phyloP scores from a whole-genome alignment of 2,888 invertebrate species.

The Andrena bicolor region DNA sequence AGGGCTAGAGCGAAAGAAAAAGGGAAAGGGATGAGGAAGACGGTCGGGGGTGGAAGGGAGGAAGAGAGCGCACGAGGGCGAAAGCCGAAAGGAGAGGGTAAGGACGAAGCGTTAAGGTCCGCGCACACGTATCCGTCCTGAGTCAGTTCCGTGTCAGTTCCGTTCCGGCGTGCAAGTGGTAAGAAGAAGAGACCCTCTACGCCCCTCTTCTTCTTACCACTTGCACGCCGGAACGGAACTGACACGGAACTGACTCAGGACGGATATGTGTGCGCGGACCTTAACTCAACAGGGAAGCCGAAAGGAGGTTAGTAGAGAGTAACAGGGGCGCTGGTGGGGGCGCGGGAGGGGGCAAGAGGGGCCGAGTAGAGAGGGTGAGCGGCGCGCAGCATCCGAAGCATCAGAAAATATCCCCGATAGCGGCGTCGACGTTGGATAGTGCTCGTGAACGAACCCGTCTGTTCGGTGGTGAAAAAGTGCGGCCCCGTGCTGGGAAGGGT shows the following conservation, averaged over 20 bases:
- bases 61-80: background rate
- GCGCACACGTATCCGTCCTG: no score
- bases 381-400: slow-evolving; percentile 51
- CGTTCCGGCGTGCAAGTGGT: no score
- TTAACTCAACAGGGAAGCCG: slow-evolving; percentile 6
- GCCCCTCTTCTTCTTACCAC: no score
- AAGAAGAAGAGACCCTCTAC: no score
- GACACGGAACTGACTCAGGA: no score
- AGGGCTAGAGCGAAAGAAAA: background rate
- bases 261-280: no score
- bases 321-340: background rate
- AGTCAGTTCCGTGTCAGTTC: no score
- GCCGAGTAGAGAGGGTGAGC: slow-evolving; percentile 36
- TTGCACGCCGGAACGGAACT: no score
- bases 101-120: slow-evolving; percentile 9
- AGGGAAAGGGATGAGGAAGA: background rate
- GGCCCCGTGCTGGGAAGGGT: slow-evolving; percentile 6
- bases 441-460: slow-evolving; percentile 38
- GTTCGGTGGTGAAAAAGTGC: slow-evolving; percentile 37
- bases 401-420: slow-evolving; percentile 33
- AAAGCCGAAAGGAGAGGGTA: background rate
- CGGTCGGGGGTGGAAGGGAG: background rate
- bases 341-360: slow-evolving; percentile 13
- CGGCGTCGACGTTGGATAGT: slow-evolving; percentile 43
- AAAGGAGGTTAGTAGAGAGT: slow-evolving; percentile 45